Conservation (phyloP, 2,888 invertebrate genomes). For the Calameuta pallipes region DNA sequence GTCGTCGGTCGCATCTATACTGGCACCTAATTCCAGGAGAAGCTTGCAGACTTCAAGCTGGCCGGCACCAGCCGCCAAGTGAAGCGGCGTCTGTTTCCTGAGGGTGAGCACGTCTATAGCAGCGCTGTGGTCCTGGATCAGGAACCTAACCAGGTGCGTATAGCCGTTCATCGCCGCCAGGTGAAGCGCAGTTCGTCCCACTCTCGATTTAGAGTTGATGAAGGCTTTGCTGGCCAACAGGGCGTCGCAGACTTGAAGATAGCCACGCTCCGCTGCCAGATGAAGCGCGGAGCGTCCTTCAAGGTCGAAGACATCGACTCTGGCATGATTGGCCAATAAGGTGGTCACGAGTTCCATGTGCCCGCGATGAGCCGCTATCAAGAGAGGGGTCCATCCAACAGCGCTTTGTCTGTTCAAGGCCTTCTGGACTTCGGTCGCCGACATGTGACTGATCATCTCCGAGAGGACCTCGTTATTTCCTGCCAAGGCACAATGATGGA, state of each 20-base stretch:
- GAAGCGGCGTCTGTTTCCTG: conserved; percentile 96
- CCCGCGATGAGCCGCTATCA: conserved; percentile 95
- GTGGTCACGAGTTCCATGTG: conserved; percentile 94
- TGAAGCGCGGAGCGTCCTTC: conserved; percentile 96
- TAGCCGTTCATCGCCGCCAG: conserved; percentile 97
- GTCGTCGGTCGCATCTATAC: conserved; percentile 95
- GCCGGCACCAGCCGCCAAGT: conserved; percentile 95
- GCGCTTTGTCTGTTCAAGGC: conserved; percentile 94
- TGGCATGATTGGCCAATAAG: conserved; percentile 91
- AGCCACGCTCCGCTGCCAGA: conserved; percentile 94
- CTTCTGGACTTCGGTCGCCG: conserved; percentile 89
- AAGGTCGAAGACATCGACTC: conserved; percentile 98
- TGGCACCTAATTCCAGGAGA: conserved; percentile 91
- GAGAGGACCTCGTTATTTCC: conserved; percentile 95
- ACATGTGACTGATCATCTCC: conserved; percentile 94
- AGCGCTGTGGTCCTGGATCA: conserved; percentile 95
- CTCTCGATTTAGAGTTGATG: conserved; percentile 97
- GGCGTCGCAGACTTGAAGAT: conserved; percentile 85
- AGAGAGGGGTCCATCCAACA: conserved; percentile 95
- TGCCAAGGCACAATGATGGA: conserved; percentile 94
- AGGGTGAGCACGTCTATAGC: conserved; percentile 95
- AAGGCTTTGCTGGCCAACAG: conserved; percentile 96
- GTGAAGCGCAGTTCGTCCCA: conserved; percentile 96
- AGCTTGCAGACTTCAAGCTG: conserved; percentile 96
- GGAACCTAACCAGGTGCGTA: conserved; percentile 87